phyloP scores from a whole-genome alignment of 1,140 invertebrate genomes.

The Scylla paramamosain region DNA sequence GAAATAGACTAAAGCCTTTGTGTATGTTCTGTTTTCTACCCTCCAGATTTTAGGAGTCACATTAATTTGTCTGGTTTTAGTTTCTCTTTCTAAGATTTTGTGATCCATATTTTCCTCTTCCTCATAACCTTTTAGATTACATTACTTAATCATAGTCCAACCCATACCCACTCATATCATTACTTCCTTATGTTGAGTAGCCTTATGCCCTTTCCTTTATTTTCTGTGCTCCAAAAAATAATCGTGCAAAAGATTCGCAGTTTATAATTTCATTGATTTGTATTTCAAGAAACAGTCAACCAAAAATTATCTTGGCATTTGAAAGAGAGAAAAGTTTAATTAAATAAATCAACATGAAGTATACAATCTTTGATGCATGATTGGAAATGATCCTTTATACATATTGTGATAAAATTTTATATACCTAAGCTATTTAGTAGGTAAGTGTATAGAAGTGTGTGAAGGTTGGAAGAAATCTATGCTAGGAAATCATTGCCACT shows the following conservation, averaged over 20 bases:
- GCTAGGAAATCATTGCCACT: no score
- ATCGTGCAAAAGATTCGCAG: background rate
- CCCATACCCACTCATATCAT: background rate
- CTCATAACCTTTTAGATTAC: background rate
- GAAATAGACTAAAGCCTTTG: conserved; percentile 76
- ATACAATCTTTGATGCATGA: conserved; percentile 4
- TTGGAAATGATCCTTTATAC: conserved; percentile 9
- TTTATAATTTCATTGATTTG: background rate
- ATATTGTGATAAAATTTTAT: background rate
- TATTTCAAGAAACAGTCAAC: background rate
- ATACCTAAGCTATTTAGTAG: background rate
- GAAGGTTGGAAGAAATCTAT: no score
- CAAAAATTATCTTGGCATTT: background rate
- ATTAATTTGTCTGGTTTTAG: background rate
- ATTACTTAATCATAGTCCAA: background rate
- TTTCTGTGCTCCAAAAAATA: background rate
- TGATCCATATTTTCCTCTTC: background rate
- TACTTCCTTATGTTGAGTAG: background rate
- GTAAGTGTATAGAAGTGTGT: background rate
- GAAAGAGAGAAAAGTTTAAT: background rate
- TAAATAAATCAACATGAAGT: conserved; percentile 5
- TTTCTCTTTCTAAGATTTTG: background rate
- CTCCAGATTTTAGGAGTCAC: background rate
- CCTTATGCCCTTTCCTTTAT: background rate
- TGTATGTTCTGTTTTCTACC: conserved; percentile 63